phyloP scores from a whole-genome alignment of 2,797 vertebrate genomes.

The Caiman crocodilus region DNA sequence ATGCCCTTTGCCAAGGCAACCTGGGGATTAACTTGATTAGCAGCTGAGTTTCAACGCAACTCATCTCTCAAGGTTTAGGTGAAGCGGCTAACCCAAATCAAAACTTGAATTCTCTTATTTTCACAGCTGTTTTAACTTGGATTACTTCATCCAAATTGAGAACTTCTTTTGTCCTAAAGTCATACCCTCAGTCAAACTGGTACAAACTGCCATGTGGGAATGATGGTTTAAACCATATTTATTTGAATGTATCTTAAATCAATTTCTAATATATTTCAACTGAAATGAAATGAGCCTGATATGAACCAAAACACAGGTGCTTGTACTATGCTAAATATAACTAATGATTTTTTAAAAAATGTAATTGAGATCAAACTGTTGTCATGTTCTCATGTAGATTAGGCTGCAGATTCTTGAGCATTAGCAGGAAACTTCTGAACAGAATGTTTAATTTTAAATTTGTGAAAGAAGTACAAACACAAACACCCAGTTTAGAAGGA shows the following conservation, averaged over 20 bases:
- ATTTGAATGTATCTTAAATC: neutral
- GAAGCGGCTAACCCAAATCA: too few relatives aligned
- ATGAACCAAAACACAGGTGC: neutral
- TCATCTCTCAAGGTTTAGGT: too few relatives aligned
- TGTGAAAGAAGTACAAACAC: rapidly evolving
- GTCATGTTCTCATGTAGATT: neutral
- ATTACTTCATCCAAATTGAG: too few relatives aligned
- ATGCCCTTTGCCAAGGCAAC: too few relatives aligned
- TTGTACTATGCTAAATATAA: neutral
- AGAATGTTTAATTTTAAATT: neutral
- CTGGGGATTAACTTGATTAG: too few relatives aligned
- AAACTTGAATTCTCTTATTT: too few relatives aligned
- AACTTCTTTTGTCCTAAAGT: too few relatives aligned
- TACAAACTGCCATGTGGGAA: too few relatives aligned
- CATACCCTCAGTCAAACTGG: too few relatives aligned
- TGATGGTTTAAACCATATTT: neutral
- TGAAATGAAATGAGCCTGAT: neutral
- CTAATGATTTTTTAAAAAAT: neutral
- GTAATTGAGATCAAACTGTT: neutral
- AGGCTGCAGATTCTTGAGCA: rapidly evolving
- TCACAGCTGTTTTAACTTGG: too few relatives aligned
- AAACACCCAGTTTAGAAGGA: neutral
- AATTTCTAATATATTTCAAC: neutral
- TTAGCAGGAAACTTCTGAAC: neutral
- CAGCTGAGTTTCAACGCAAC: too few relatives aligned